Conservation (phyloP, 2,797 vertebrate genomes). For the Miichthys miiuy region DNA sequence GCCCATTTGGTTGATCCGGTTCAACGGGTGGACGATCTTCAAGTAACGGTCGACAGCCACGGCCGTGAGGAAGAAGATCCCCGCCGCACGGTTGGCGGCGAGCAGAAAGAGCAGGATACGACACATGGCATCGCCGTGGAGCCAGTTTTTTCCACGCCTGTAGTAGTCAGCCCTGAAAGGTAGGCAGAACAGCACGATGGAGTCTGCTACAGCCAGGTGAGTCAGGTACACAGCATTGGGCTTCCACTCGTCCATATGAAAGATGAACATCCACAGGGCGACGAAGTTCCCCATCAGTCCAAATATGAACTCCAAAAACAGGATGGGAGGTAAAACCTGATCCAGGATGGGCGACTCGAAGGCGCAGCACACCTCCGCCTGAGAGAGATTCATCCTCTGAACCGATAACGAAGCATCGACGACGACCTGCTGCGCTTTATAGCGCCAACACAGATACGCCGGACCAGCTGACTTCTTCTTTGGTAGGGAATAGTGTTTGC, state of each 20-base stretch:
- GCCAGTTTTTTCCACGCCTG: slow-evolving; percentile 82
- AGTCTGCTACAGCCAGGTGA: slow-evolving; percentile 86
- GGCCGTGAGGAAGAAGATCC: slow-evolving; percentile 87
- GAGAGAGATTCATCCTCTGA: slow-evolving; percentile 70
- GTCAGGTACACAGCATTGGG: slow-evolving; percentile 85
- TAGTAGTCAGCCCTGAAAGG: slow-evolving; percentile 88
- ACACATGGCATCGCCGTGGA: slow-evolving; percentile 83
- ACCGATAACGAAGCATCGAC: not conserved
- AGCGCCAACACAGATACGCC: slow-evolving; percentile 42
- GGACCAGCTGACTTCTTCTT: slow-evolving; percentile 27
- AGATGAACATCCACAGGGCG: slow-evolving; percentile 85
- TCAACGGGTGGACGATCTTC: slow-evolving; percentile 83
- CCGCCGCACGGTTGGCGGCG: slow-evolving; percentile 83
- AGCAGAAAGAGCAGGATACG: slow-evolving; percentile 85
- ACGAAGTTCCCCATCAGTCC: slow-evolving; percentile 84
- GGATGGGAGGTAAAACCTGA: slow-evolving; percentile 79
- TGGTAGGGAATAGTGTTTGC: slow-evolving; percentile 55
- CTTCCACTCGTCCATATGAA: slow-evolving; percentile 85
- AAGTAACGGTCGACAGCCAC: slow-evolving; percentile 87
- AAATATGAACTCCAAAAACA: slow-evolving; percentile 84
- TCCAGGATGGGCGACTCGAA: slow-evolving; percentile 81
- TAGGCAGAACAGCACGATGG: slow-evolving; percentile 85
- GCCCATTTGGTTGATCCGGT: slow-evolving; percentile 80
- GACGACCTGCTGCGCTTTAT: slow-evolving; percentile 19
- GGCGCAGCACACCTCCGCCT: slow-evolving; percentile 71